Conservation (phyloP, 2,797 vertebrate genomes). For the Alfaro cultratus region DNA sequence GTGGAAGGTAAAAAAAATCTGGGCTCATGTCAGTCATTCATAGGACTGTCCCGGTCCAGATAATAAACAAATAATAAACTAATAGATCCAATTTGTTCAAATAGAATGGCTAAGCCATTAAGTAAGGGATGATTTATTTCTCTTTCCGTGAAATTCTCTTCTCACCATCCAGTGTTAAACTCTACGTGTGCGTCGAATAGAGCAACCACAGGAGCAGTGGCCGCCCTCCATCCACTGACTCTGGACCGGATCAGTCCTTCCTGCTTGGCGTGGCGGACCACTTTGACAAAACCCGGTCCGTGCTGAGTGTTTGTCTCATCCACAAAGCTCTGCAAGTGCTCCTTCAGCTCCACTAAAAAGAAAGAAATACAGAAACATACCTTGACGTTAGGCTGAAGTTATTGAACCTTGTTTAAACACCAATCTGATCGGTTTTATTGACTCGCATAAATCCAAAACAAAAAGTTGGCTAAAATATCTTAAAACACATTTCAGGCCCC, state of each 20-base stretch:
- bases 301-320: constrained; percentile 85
- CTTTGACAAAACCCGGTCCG: constrained; percentile 88
- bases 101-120: background rate
- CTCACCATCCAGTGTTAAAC: constrained; percentile 93
- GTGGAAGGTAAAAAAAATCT: background rate
- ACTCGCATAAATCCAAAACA: background rate
- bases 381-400: background rate
- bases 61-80: too few relatives aligned
- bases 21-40: background rate
- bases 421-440: background rate
- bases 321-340: constrained; percentile 88
- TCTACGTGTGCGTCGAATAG: constrained; percentile 97
- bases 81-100: background rate
- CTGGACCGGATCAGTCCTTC: constrained; percentile 93
- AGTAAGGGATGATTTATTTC: background rate
- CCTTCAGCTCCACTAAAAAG: constrained; percentile 86
- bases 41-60: background rate
- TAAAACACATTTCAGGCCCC: background rate
- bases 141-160: background rate
- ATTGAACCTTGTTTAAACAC: background rate
- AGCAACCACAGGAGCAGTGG: constrained; percentile 90
- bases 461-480: background rate
- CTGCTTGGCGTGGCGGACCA: constrained; percentile 89
- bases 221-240: constrained; percentile 92
- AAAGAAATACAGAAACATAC: constrained; percentile 3